These are phyloP conservation scores for Zoanthus gigantus DNA, from an alignment of 92 coral and sea anemone genomes.

Conservation along the genomic window DNA sequence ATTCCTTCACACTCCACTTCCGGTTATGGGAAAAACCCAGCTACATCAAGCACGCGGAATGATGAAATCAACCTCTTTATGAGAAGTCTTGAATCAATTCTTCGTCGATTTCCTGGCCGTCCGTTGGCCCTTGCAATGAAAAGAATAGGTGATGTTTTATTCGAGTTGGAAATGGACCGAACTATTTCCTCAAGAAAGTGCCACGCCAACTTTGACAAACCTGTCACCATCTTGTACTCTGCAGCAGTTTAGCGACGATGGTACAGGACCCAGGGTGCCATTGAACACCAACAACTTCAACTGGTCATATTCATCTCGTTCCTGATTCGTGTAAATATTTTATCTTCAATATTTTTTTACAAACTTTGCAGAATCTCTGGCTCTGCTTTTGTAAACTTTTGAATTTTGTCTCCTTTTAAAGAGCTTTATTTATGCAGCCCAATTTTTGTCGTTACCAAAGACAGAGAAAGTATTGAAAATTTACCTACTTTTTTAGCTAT, in stretches of 20 bases:
- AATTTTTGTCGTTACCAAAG: background rate
- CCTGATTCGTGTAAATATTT: background rate
- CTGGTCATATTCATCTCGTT: slow-evolving; percentile 1
- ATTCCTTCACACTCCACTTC: slow-evolving; percentile 46
- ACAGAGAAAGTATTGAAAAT: background rate
- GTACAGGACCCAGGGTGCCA: background rate
- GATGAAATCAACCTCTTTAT: slow-evolving; percentile 34
- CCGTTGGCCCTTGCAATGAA: slow-evolving; percentile 55
- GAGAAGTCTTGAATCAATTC: slow-evolving; percentile 50
- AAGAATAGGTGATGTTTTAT: slow-evolving; percentile 56
- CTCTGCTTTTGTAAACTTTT: no score
- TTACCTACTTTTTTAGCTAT: background rate
- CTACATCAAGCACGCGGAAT: background rate
- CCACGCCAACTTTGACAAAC: slow-evolving; percentile 5
- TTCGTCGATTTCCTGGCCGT: slow-evolving; percentile 51
- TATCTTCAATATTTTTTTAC: background rate
- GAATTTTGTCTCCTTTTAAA: background rate
- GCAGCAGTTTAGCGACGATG: slow-evolving; percentile 12
- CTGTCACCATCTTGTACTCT: background rate
- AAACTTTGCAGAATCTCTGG: no score
- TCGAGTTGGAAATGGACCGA: slow-evolving; percentile 57
- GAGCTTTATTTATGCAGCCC: background rate
- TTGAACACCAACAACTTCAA: slow-evolving; percentile 1
- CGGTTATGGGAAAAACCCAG: slow-evolving; percentile 32
- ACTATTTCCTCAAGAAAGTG: slow-evolving; percentile 3